Percentiles rank a stretch among this genome's conserved stretches.
These are phyloP conservation scores for Apistogramma diplotaenia DNA, from an alignment of 2,113 vertebrate species.

Conservation along the genomic window DNA sequence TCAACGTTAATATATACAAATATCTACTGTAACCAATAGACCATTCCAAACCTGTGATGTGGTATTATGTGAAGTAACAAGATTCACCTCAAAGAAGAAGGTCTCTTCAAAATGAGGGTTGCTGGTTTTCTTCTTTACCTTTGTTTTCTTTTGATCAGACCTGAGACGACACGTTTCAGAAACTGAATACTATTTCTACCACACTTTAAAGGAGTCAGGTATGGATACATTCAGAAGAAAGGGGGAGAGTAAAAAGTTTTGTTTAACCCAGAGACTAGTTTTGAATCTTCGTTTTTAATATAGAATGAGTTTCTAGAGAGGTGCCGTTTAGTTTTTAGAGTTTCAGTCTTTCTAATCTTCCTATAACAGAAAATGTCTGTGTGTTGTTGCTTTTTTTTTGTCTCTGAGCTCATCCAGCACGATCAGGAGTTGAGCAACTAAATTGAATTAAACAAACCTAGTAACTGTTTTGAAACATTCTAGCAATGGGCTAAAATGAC, in stretches of 20 bases:
- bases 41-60: background rate
- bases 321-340: background rate
- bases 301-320: background rate
- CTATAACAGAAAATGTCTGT: background rate
- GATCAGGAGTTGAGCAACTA: background rate
- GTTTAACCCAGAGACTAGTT: background rate
- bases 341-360: background rate
- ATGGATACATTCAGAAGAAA: background rate
- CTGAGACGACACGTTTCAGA: conserved; percentile 71
- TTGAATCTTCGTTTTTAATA: background rate
- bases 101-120: conserved; percentile 96
- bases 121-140: conserved; percentile 99
- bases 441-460: background rate
- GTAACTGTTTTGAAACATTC: background rate
- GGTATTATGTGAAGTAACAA: background rate
- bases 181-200: background rate
- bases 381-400: background rate
- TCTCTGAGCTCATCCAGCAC: background rate
- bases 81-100: conserved; percentile 93
- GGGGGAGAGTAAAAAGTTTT: background rate
- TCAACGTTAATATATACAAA: background rate
- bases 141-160: conserved; percentile 98
- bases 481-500: background rate
- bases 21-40: background rate
- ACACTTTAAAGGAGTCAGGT: background rate